Evolutionary conservation across 2,888 invertebrate genomes (phyloP), one percentile per base, ranked within the genome.

Genomic region (Therioaphis trifolii): DNA sequence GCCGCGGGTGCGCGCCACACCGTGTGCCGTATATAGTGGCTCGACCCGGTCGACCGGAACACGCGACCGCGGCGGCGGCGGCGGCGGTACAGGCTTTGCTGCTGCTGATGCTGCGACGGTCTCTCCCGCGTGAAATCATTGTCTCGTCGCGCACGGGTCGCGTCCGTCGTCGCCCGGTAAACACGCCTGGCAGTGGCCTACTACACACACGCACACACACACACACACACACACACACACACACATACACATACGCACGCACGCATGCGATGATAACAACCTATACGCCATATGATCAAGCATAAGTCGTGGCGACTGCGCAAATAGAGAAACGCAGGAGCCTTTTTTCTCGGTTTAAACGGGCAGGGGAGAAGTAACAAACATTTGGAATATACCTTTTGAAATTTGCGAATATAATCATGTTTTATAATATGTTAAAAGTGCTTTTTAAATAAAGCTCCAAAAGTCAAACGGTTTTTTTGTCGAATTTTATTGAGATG

Each of bases 51-150:
- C 61, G 61, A 82, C 35, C 24, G 74, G 43, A 55, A 84, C 75
- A 68, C 80, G 74, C 63, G 61, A 55, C 72, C n/a, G 63, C 63
- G 72, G 72, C 58, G 61, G 27, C 66, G 55, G 7, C 35, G 46
- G 5, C 35, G 69, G 27, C 58, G 77, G 49, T 66, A 52, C 63
- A 46, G 52, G 29, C 21, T 68, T 24, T n/a, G 69, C 76, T 58
- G 77, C 61, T 71, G 84, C 76, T 46, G 71, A n/a, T n/a, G n/a
- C n/a, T n/a, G n/a, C n/a, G n/a, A n/a, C n/a, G n/a, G n/a, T n/a
- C n/a, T 24, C 35, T 35, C 35, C 35, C 35, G 35, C 35, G 14
- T 29, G 43, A 61, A 63, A 61, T 52, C 49, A 21, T 77, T 58
- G 58, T 35, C 49, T 68, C 72, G 15, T 43, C 68, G n/a, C 69